Base-by-base conservation (phyloP, 2,113 vertebrate genomes). In the Nothocercus julius region DNA sequence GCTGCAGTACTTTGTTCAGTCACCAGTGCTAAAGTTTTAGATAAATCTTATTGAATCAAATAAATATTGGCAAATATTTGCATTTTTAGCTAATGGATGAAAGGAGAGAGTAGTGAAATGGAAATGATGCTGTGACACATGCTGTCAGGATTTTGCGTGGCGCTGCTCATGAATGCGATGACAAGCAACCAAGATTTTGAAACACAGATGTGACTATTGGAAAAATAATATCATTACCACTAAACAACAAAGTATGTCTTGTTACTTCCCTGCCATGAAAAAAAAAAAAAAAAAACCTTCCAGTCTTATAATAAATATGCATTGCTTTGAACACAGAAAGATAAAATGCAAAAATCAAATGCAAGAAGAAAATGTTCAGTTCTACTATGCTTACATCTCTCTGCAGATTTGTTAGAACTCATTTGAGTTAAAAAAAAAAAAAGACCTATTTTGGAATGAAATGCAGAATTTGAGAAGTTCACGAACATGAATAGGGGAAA, bases 1-100 rank as follows among this genome's bases (percentile, higher is more conserved):
- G 42, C 64, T 92, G 89, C 42, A 73, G 74, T 64, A 51, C 47
- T 93, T 92, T 56, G 32, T 82, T 92, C 62, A 82, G 69, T 58
- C 20, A 63, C 30, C 38, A 72, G 10, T 1, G 2, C 7, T 79
- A 53, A 89, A 84, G 38, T 54, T 58, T 85, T 45, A 9, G 10
- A 73, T 61, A 64, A 91, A 72, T 89, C 53, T 76, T 93, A 64
- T 4, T 66, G 42, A 76, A 54, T 38, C 11, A 72, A 82, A 87
- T 14, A 75, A 89, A 84, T 75, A 82, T 24, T 66, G 27, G 9
- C 27, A 93, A 80, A 69, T 63, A 34, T 62, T 90, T 80, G 5
- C 51, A 38, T 42, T 96, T 93, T 86, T 30, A 66, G 11, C 68
- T 85, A 69, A 58, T 24, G 18, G 7, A 30, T 15, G 82, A 70